Evolutionary conservation across 2,888 invertebrate species (phyloP), one percentile per base, ranked within the genome.

Genomic region (Lepidonotus clava): DNA sequence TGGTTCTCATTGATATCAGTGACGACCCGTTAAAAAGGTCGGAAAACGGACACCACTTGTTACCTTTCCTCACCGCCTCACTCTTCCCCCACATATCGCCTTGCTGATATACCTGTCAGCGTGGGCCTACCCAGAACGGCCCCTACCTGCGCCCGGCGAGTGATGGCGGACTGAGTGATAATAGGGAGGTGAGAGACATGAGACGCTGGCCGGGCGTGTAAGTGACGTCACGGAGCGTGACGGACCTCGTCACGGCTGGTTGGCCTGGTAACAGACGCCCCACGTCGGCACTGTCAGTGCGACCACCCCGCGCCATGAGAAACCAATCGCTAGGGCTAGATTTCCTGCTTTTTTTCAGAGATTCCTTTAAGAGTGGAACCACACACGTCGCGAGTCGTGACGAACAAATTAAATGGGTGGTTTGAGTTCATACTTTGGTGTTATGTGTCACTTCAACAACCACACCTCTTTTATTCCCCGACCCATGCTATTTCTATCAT

Each of bases 1-100:
- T 80, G 80, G 80, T 80, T 80, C 46, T 28, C 32, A 46, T 80
- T 80, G 80, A 41, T 76, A 34, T 76, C 32, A 76, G 40, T 34
- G 14, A 28, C 41, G 76, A 76, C 38, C 76, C 76, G 76, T 76
- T 80, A 80, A 80, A 80, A 28, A 51, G 24, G 5, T 11, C 8
- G 46, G 46, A 46, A n/a, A 71, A 38, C 71, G 18, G 14, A 18
- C 38, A 71, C 34, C 71, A 71, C 71, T 21, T 71, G 71, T 71
- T 36, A 71, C 61, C 71, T n/a, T n/a, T n/a, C n/a, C n/a, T n/a
- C n/a, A n/a, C n/a, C n/a, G n/a, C n/a, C n/a, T n/a, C n/a, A n/a
- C n/a, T n/a, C n/a, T n/a, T n/a, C n/a, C n/a, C n/a, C n/a, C n/a
- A n/a, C n/a, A n/a, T n/a, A n/a, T n/a, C n/a, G n/a, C n/a, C n/a